phyloP scores from a whole-genome alignment of 2,113 vertebrate genomes.

The Lota lota region DNA sequence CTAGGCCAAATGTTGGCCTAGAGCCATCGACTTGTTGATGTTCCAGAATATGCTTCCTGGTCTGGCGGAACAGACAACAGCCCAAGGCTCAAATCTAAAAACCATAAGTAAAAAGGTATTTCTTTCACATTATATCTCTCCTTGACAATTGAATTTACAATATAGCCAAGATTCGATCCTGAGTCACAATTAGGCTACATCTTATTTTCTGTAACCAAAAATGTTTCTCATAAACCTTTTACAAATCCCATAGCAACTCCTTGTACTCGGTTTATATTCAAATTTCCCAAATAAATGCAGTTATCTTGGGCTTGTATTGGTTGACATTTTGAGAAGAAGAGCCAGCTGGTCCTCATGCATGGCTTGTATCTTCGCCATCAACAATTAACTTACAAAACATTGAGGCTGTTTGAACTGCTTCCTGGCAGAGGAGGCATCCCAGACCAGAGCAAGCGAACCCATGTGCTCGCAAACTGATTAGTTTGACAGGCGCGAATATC shows the following conservation, averaged over 20 bases:
- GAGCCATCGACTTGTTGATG: constrained; percentile 44
- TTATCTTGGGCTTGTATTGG: constrained; percentile 43
- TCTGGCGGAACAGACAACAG: constrained; percentile 38
- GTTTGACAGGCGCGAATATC: constrained; percentile 52
- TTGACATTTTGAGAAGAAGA: constrained; percentile 63
- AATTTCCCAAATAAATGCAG: constrained; percentile 48
- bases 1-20: constrained; percentile 45
- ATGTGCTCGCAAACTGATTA: constrained; percentile 63
- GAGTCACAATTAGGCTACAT: constrained; percentile 17
- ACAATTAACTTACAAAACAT: constrained; percentile 61
- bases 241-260: constrained; percentile 31
- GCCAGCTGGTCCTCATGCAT: constrained; percentile 33
- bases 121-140: constrained; percentile 27
- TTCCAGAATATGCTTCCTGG: constrained; percentile 33
- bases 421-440: constrained; percentile 41
- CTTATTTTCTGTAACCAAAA: constrained; percentile 11
- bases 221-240: constrained; percentile 48
- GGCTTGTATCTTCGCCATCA: constrained; percentile 60
- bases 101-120: constrained; percentile 22
- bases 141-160: constrained; percentile 12
- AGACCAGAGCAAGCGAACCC: constrained; percentile 39
- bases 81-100: constrained; percentile 37
- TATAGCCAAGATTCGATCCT: constrained; percentile 5
- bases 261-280: constrained; percentile 43
- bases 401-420: constrained; percentile 53